phyloP scores from a whole-genome alignment of 2,113 vertebrate species.

The Corynorhinus townsendii region DNA sequence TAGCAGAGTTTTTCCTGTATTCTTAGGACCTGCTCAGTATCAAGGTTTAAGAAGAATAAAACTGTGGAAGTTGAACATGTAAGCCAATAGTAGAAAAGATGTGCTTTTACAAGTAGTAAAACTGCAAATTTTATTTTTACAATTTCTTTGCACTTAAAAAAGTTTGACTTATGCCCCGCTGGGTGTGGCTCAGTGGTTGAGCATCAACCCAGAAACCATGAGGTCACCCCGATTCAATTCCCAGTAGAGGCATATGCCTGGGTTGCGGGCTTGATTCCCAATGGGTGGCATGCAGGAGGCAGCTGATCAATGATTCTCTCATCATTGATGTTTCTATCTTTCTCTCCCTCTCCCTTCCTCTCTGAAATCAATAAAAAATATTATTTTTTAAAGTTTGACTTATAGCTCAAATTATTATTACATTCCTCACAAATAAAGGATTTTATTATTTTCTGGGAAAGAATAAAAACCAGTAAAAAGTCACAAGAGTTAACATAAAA shows the following conservation, averaged over 20 bases:
- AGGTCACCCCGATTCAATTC: too few relatives aligned
- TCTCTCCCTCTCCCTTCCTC: too few relatives aligned
- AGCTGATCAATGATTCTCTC: too few relatives aligned
- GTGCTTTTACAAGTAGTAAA: constrained; percentile 6
- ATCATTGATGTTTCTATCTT: too few relatives aligned
- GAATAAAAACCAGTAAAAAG: constrained; percentile 31
- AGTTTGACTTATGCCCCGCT: not conserved
- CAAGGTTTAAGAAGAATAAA: constrained; percentile 8
- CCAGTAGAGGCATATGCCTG: too few relatives aligned
- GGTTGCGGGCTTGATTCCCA: too few relatives aligned
- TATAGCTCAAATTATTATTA: constrained; percentile 18
- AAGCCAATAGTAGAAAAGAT: not conserved
- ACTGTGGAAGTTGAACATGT: not conserved
- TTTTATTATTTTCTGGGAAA: not conserved
- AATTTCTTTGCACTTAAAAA: constrained; percentile 25
- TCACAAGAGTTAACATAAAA: constrained; percentile 22
- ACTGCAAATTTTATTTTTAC: not conserved
- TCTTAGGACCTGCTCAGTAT: not conserved
- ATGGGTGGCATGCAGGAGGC: too few relatives aligned
- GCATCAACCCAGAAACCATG: too few relatives aligned
- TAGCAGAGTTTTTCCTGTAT: not conserved
- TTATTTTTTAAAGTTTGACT: not conserved
- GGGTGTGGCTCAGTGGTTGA: too few relatives aligned
- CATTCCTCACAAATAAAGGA: not conserved
- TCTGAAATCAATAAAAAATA: too few relatives aligned